A percentile compares a stretch with the other conserved stretches of the same genome.
phyloP scores from a whole-genome alignment of 2,113 vertebrate species.

The Suncus etruscus region DNA sequence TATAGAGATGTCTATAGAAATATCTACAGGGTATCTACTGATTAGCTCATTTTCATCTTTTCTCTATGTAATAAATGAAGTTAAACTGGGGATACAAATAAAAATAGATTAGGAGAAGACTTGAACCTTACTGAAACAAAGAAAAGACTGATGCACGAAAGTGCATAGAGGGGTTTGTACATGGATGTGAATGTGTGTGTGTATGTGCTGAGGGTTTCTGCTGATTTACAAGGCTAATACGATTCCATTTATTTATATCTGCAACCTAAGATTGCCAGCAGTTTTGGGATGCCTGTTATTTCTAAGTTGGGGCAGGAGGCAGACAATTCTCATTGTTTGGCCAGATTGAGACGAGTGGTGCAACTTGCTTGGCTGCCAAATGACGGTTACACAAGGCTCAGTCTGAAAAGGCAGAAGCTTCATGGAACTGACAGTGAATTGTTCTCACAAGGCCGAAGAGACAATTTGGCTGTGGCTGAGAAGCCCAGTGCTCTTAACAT shows the following conservation, averaged over 20 bases:
- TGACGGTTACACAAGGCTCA: constrained; percentile 45
- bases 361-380: constrained; percentile 71
- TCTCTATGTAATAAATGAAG: background rate
- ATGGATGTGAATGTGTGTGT: fast-evolving
- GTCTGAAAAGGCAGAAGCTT: constrained; percentile 62
- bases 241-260: constrained; percentile 10
- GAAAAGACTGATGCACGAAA: fast-evolving
- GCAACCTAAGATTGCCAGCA: background rate
- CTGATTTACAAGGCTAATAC: background rate
- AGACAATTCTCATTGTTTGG: background rate
- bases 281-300: background rate
- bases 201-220: background rate
- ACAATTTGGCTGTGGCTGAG: constrained; percentile 53
- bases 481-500: constrained; percentile 48
- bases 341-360: constrained; percentile 50
- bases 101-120: background rate
- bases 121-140: background rate
- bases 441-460: constrained; percentile 67
- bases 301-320: constrained; percentile 11
- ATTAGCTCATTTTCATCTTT: background rate
- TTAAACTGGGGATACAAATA: too few species aligned
- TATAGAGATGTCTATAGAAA: background rate
- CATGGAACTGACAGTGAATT: constrained; percentile 61
- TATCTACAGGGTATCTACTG: too few species aligned
- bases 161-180: fast-evolving